Evolutionary conservation across 2,797 vertebrate genomes (phyloP), one percentile per base, ranked within the genome.

Genomic region (Ptychobarbus kaznakovi): DNA sequence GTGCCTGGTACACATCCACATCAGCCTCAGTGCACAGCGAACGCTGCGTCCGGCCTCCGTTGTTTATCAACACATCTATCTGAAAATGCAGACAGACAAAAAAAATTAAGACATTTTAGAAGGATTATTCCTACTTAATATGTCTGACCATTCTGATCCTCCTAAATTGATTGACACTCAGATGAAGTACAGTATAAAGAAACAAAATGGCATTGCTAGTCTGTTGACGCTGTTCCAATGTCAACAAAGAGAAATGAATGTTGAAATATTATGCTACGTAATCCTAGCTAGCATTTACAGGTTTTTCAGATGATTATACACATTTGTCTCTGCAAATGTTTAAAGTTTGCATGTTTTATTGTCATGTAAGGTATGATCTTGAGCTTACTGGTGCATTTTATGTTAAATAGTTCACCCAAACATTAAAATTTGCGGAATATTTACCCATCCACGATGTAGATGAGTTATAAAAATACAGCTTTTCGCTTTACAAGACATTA

Each of bases 41-140:
- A 84, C 96, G 96, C 49, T 99, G 98, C 28, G 93, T 95, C 40
- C 95, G 95, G 15, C 98, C 98, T 0, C 96, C 95, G 0, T 98
- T 99, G 94, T 99, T 99, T 77, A 99, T 92, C 83, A 99, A 92
- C 90, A 99, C 84, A 63, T 99, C 97, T 0, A 99, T 96, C 98
- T 99, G 91, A 82, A 83, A 70, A 86, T 16, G 35, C 3, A 86
- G 3, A 63, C n/a, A 61, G 5, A 61, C n/a, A 25, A 4, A 25
- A 61, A 79, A 18, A 40, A 49, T 9, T 8, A 9, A 28, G 46
- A 15, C 1, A 4, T 74, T n/a, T 42, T 25, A 10, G 10, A 44
- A 0, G 42, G 42, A 46, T 66, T 7, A 49, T 46, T 46, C 25
- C 20, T n/a, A 56, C 10, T 22, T 63, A 40, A 44, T 58, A 28